Conservation (phyloP, 2,888 invertebrate genomes). For the Hylaea fasciaria region DNA sequence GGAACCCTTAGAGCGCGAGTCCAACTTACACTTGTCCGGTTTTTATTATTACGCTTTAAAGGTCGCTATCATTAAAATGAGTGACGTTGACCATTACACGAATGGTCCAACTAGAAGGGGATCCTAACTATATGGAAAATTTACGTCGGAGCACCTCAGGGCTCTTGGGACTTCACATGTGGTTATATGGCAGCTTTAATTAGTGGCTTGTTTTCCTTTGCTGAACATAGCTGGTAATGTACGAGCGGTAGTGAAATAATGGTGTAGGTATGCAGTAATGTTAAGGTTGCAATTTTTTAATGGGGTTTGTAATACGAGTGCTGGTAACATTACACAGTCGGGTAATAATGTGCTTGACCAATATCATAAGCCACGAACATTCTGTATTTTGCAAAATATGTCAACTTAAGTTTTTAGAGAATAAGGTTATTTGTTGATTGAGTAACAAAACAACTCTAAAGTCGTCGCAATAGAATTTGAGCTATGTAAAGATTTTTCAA, state of each 20-base stretch:
- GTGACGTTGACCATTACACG: slow-evolving; percentile 44
- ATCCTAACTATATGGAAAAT: slow-evolving; percentile 52
- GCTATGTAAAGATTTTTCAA: too few species aligned
- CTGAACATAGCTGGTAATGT: slow-evolving; percentile 27
- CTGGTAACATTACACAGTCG: neutral
- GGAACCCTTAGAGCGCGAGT: too few species aligned
- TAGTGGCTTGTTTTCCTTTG: slow-evolving; percentile 45
- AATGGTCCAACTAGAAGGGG: slow-evolving; percentile 42
- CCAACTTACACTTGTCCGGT: too few species aligned
- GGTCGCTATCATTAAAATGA: slow-evolving; percentile 23
- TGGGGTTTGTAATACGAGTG: neutral
- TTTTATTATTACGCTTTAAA: slow-evolving; percentile 1
- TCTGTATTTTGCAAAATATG: too few species aligned
- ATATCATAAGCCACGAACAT: too few species aligned
- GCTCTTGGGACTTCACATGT: slow-evolving; percentile 47
- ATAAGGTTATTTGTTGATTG: too few species aligned
- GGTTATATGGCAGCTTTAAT: slow-evolving; percentile 62
- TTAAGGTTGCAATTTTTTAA: neutral
- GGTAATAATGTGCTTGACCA: too few species aligned
- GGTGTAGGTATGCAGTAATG: neutral
- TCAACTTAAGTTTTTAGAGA: too few species aligned
- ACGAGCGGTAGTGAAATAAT: slow-evolving; percentile 13
- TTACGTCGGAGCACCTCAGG: slow-evolving; percentile 46
- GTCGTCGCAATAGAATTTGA: too few species aligned
- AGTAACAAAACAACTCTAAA: too few species aligned